Conservation (phyloP, 2,113 vertebrate genomes). For the Cricetomys ansorgei region DNA sequence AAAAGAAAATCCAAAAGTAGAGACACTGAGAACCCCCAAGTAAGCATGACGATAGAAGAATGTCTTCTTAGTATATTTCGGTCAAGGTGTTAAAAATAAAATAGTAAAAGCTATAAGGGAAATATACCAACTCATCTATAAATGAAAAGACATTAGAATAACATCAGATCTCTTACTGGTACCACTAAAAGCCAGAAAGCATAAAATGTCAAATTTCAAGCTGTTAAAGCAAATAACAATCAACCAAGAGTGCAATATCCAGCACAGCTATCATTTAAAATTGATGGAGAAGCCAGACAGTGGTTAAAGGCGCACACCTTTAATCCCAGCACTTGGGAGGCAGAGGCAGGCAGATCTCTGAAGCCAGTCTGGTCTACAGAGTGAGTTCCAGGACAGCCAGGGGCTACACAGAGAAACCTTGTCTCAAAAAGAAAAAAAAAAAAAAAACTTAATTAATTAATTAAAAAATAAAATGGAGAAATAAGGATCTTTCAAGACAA, state of each 20-base stretch:
- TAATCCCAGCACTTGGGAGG: too few species aligned
- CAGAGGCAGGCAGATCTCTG: too few species aligned
- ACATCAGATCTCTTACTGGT: background rate
- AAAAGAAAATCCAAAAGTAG: background rate
- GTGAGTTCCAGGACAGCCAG: too few species aligned
- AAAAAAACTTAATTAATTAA: too few species aligned
- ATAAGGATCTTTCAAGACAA: background rate
- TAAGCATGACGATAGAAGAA: background rate
- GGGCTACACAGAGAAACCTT: too few species aligned
- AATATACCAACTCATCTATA: background rate
- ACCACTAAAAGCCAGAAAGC: background rate
- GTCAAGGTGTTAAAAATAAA: background rate
- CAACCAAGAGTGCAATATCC: background rate
- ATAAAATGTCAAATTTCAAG: background rate
- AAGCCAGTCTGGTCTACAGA: too few species aligned
- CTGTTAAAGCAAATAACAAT: background rate
- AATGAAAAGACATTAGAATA: background rate
- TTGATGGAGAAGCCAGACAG: background rate
- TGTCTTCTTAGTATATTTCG: background rate
- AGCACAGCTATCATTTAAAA: background rate
- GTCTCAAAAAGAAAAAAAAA: too few species aligned
- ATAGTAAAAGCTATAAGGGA: background rate
- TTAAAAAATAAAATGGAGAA: too few species aligned
- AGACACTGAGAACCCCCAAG: background rate
- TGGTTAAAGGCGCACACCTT: too few species aligned